These are phyloP conservation scores for Diprion similis DNA, from an alignment of 1,140 invertebrate species.

Conservation along the genomic window DNA sequence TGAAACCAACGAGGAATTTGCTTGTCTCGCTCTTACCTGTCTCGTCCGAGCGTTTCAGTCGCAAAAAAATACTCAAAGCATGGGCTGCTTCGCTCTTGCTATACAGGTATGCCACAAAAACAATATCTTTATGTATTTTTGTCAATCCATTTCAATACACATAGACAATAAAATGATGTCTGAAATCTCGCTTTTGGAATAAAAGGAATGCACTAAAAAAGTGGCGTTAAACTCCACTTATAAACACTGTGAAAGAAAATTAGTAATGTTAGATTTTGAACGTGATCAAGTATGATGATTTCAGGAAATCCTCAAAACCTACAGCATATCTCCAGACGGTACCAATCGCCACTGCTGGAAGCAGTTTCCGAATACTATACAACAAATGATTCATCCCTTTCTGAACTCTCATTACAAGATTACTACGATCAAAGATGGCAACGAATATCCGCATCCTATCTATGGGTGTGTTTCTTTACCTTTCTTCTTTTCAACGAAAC, in stretches of 20 bases:
- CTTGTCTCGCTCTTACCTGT: conserved; percentile 69
- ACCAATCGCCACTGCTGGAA: conserved; percentile 70
- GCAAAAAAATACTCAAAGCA: conserved; percentile 75
- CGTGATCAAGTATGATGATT: background rate
- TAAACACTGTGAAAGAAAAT: background rate
- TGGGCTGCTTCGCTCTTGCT: conserved; percentile 75
- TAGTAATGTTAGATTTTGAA: conserved; percentile 11
- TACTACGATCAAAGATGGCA: conserved; percentile 33
- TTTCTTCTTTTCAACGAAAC: background rate
- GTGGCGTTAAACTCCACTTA: no score
- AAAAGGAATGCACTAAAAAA: background rate
- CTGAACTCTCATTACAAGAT: conserved; percentile 66
- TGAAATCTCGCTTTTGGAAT: background rate
- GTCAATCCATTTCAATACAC: background rate
- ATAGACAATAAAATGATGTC: conserved; percentile 2
- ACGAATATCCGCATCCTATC: conserved; percentile 51
- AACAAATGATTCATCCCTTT: conserved; percentile 75
- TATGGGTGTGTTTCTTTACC: conserved; percentile 45
- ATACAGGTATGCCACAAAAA: conserved; percentile 61
- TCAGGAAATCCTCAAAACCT: conserved; percentile 76
- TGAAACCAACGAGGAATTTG: conserved; percentile 66
- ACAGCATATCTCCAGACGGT: conserved; percentile 70
- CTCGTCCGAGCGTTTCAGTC: conserved; percentile 76
- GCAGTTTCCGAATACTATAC: conserved; percentile 69
- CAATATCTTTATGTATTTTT: background rate